Percentiles rank a stretch among this genome's conserved stretches.
phyloP scores from a whole-genome alignment of 2,888 invertebrate genomes.

The Portevinia maculata region DNA sequence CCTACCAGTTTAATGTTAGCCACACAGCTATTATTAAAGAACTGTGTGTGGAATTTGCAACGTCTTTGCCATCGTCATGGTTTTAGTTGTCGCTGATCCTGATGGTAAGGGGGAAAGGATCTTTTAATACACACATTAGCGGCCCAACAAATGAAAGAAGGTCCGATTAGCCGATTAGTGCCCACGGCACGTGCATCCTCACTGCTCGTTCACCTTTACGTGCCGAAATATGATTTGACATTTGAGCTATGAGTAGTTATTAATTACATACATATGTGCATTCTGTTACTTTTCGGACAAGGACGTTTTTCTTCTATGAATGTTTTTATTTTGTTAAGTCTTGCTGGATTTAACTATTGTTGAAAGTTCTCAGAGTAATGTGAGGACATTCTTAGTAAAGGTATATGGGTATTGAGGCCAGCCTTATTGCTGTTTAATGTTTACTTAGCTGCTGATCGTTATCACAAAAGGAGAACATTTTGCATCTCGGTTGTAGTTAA shows the following conservation, averaged over 20 bases:
- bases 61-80: conserved; percentile 27
- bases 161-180: conserved; percentile 59
- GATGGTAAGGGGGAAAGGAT: conserved; percentile 9
- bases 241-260: conserved; percentile 32
- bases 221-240: conserved; percentile 57
- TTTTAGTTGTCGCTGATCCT: not conserved
- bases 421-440: too few species aligned
- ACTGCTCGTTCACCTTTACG: conserved; percentile 27
- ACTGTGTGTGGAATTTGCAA: conserved; percentile 32
- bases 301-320: conserved; percentile 13
- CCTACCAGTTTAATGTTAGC: conserved; percentile 75
- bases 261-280: conserved; percentile 33
- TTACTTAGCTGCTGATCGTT: too few species aligned
- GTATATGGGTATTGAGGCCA: too few species aligned
- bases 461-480: too few species aligned
- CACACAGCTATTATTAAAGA: conserved; percentile 37
- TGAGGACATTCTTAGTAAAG: too few species aligned
- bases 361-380: too few species aligned
- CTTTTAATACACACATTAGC: conserved; percentile 61
- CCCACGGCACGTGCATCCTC: conserved; percentile 40
- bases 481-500: too few species aligned
- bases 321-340: not conserved
- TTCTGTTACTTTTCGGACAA: conserved; percentile 13
- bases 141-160: conserved; percentile 41
- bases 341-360: too few species aligned